Conservation (phyloP, 2,888 invertebrate species). For the Julus scandinavius region DNA sequence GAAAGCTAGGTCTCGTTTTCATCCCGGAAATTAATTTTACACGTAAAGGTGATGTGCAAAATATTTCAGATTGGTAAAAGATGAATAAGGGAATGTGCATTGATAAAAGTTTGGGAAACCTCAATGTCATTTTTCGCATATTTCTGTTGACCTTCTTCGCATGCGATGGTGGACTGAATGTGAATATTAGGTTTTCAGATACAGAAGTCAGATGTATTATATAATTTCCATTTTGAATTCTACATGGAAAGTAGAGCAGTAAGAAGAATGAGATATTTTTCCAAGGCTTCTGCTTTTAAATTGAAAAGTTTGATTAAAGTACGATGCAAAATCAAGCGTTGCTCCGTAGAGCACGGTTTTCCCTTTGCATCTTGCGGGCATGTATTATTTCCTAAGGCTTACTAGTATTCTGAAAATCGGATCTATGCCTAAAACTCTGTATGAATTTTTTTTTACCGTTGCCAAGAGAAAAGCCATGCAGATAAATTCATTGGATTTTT, state of each 20-base stretch:
- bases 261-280: conserved; percentile 14
- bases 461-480: not conserved
- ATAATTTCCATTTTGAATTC: not conserved
- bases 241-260: conserved; percentile 23
- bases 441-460: not conserved
- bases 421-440: not conserved
- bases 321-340: conserved; percentile 18
- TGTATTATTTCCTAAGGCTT: not conserved
- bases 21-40: not conserved
- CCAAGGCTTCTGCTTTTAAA: not conserved
- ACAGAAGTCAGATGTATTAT: not conserved
- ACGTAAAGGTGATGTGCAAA: not conserved
- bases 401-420: not conserved
- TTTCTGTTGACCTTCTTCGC: conserved; percentile 11
- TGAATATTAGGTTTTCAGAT: not conserved
- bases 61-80: not conserved
- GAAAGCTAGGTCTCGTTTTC: not conserved
- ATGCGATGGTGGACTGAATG: not conserved
- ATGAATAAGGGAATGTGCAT: not conserved
- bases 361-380: not conserved
- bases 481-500: not conserved
- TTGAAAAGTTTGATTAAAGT: conserved; percentile 43
- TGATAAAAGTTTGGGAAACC: not conserved
- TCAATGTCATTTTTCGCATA: not conserved
- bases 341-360: not conserved